phyloP scores from a whole-genome alignment of 2,797 vertebrate species.

The Poeciliopsis paucimaculata region DNA sequence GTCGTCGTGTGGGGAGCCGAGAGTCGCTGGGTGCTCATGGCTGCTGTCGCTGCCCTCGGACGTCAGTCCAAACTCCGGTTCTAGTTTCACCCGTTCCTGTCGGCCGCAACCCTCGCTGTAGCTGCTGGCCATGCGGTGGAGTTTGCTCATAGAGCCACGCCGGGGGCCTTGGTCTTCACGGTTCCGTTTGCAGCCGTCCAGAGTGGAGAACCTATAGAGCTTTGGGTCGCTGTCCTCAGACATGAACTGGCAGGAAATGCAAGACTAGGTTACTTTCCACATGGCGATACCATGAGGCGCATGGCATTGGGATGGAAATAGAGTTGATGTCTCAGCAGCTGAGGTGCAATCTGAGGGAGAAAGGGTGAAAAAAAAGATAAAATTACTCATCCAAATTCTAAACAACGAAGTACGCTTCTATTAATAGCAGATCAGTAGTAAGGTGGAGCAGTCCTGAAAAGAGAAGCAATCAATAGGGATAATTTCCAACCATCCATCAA shows the following conservation, averaged over 20 bases:
- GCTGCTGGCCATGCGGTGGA: conserved; percentile 79
- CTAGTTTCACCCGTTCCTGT: conserved; percentile 59
- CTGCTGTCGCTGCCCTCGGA: conserved; percentile 82
- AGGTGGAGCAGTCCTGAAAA: conserved; percentile 23
- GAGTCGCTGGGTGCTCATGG: conserved; percentile 62
- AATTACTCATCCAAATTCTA: conserved; percentile 15
- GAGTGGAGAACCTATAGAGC: conserved; percentile 69
- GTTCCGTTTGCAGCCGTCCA: conserved; percentile 58
- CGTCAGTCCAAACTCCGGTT: conserved; percentile 69
- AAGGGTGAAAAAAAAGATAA: conserved; percentile 8
- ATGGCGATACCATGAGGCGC: conserved; percentile 32
- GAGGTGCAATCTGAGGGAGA: conserved; percentile 37
- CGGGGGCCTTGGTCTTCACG: conserved; percentile 56
- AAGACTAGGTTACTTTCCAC: conserved; percentile 50
- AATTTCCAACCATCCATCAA: conserved; percentile 14
- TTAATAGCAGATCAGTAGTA: conserved; percentile 13
- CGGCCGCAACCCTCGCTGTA: conserved; percentile 69
- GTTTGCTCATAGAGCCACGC: conserved; percentile 65
- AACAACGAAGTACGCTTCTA: conserved; percentile 1
- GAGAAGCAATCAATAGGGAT: conserved; percentile 36
- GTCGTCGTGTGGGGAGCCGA: conserved; percentile 48
- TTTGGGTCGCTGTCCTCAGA: conserved; percentile 68
- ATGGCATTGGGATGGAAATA: conserved; percentile 4
- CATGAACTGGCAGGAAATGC: conserved; percentile 48
- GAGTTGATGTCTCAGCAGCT: conserved; percentile 18